Evolutionary conservation across 2,797 vertebrate genomes (phyloP).

Genomic region (Malacoraja senta): DNA sequence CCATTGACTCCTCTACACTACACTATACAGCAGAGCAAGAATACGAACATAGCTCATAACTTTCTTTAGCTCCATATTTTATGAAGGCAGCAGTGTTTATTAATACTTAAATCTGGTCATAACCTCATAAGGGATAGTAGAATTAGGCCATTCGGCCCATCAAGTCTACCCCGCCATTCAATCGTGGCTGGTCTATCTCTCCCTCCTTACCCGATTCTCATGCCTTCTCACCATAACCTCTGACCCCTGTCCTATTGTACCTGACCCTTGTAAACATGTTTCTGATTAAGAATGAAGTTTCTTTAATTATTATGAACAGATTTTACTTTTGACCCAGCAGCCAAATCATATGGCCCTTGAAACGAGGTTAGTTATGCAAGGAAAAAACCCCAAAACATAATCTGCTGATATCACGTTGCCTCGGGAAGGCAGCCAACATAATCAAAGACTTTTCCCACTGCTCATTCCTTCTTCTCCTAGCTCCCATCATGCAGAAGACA

Average conservation of each 20-base stretch:
- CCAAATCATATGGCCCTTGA: not conserved
- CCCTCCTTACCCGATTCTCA: no score
- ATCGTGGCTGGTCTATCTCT: no score
- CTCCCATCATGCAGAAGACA: no score
- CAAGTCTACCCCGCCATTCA: no score
- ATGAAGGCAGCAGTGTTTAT: constrained; percentile 38
- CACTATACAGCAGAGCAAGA: constrained; percentile 6
- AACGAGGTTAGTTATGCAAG: constrained; percentile 9
- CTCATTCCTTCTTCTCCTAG: no score
- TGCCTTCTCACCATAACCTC: no score
- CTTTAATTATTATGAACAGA: not conserved
- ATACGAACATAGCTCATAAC: constrained; percentile 40
- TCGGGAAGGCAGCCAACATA: no score
- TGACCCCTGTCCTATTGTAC: no score
- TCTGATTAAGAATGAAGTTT: not conserved
- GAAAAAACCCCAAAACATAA: constrained; percentile 37
- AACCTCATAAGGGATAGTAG: no score
- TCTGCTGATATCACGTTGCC: not conserved
- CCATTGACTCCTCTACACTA: no score
- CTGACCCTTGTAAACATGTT: constrained; percentile 35
- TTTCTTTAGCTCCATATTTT: constrained; percentile 39
- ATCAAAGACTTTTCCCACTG: no score
- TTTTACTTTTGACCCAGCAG: not conserved
- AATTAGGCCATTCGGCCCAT: no score
- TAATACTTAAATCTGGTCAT: constrained; percentile 40